These are phyloP conservation scores for Erpobdella octoculata DNA, from an alignment of 2,888 invertebrate species.

Conservation along the genomic window DNA sequence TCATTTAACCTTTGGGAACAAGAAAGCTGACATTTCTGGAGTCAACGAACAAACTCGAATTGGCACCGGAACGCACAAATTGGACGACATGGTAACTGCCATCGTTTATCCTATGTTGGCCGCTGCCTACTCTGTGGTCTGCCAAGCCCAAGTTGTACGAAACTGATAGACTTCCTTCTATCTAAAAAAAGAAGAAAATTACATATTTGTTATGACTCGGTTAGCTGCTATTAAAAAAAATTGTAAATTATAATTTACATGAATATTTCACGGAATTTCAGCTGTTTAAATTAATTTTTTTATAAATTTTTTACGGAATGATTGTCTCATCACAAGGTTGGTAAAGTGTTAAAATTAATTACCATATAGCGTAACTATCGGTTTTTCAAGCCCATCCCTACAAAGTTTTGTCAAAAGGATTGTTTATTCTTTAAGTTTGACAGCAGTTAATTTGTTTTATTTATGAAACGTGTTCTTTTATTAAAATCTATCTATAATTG, in stretches of 20 bases:
- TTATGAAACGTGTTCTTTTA: too few relatives aligned
- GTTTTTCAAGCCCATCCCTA: too few relatives aligned
- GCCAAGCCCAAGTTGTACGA: background rate
- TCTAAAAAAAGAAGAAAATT: background rate
- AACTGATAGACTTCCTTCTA: background rate
- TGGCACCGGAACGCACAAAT: background rate
- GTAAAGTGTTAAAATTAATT: too few relatives aligned
- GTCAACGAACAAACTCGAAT: background rate
- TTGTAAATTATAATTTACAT: background rate
- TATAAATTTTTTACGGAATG: too few relatives aligned
- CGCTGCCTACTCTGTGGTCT: background rate
- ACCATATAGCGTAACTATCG: too few relatives aligned
- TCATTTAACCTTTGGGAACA: background rate
- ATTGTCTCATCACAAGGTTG: too few relatives aligned
- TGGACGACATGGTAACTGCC: background rate
- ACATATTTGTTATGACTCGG: too few relatives aligned
- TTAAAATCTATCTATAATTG: too few relatives aligned
- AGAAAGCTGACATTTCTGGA: background rate
- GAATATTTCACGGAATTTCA: background rate
- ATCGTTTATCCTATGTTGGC: background rate
- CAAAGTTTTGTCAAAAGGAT: too few relatives aligned
- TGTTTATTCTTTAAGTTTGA: too few relatives aligned
- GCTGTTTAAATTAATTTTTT: background rate
- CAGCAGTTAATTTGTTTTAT: too few relatives aligned
- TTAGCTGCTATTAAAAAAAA: background rate